Evolutionary conservation across 37 sponge, comb jelly and placozoan species (phyloP), one percentile per base, ranked within the genome.

Genomic region (Aphrocallistes beatrix): DNA sequence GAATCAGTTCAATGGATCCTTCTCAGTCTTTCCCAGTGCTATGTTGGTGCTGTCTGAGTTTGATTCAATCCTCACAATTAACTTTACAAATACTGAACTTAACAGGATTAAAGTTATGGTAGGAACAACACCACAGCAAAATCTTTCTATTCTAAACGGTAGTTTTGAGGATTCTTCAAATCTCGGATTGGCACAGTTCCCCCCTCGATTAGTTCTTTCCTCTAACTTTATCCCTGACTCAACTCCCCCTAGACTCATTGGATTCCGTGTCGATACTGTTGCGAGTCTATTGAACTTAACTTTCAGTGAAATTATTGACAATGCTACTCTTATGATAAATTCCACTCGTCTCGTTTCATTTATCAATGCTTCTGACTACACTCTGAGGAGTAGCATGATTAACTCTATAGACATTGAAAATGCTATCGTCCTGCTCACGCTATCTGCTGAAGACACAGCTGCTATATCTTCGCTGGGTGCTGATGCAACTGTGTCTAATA

Each of bases 241-340:
- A 25, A 42, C 81, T 23, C 28, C 81, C 36, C 93, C 96, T 17
- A 38, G 30, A 37, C 87, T 95, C 23, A 38, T 85, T 32, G 82
- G 83, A 0, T 91, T 95, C 82, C 81, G 85, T 1, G 47, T 93
- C 37, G 51, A 91, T 36, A 60, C 75, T 13, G 75, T 60, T 32
- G 39, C 75, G 16, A 81, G 86, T 38, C 39, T 81, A 81, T 23
- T 86, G 1, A 21, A 25, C 38, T 17, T 86, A 19, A 82, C 81
- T 21, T 86, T 95, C 38, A 39, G 86, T 60, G 96, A 95, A 85
- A 87, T 91, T 50, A 90, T 95, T 1, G 83, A 93, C 51, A 51
- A 85, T 17, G 28, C 36, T 37, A 89, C 92, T 19, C 84, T 95
- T 75, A 60, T 85, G 1, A 42, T 88, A 0, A 36, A 45, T 34